A percentile compares a stretch with the other conserved stretches of the same genome.
phyloP scores from a whole-genome alignment of 2,113 vertebrate genomes.

The Anthoscopus minutus region DNA sequence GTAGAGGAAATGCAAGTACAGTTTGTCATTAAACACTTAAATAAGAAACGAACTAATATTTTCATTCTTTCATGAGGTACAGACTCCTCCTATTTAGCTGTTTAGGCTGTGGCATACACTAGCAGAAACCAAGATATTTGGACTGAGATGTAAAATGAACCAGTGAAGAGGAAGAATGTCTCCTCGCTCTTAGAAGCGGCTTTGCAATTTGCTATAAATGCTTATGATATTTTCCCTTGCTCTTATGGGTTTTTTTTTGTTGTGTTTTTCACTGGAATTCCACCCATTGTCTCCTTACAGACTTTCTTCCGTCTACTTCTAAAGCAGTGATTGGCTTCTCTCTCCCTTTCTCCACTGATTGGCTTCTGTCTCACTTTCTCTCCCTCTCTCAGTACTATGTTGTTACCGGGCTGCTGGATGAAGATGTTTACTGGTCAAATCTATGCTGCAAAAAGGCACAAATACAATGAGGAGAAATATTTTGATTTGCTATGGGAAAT shows the following conservation, averaged over 20 bases:
- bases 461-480: neutral
- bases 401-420: neutral
- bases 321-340: neutral
- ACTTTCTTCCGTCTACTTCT: neutral
- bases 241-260: neutral
- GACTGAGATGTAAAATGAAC: neutral
- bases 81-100: neutral
- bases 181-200: neutral
- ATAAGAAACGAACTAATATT: accelerated
- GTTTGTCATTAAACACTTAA: neutral
- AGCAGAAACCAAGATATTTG: neutral
- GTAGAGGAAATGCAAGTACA: neutral
- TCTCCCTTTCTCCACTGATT: neutral
- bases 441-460: neutral
- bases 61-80: neutral
- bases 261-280: neutral
- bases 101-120: neutral
- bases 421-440: slow-evolving; percentile 12
- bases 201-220: neutral
- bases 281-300: neutral
- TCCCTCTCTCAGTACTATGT: neutral
- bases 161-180: neutral
- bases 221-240: neutral
- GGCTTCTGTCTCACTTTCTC: neutral
- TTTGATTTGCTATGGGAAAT: neutral